Evolutionary conservation across 37 sponge, comb jelly and placozoan species (phyloP), one percentile per base, ranked within the genome.

Genomic region (Haliclona indistincta): DNA sequence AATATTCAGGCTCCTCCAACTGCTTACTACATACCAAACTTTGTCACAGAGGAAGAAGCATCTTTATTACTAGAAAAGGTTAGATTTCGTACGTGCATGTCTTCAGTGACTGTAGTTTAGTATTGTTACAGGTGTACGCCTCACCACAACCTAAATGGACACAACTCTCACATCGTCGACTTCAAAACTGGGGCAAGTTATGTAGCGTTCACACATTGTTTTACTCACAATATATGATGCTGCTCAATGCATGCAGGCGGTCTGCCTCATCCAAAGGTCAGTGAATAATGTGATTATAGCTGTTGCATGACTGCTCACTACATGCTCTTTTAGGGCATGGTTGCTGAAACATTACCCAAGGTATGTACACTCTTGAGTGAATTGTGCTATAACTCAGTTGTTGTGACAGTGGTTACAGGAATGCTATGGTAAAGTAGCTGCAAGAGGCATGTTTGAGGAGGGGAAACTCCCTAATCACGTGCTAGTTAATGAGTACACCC

Each of bases 131-230:
- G 95, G 94, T 97, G 42, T 93, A 95, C 74, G 61, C 68, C 38
- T 91, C 88, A 52, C 99, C 96, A 7, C 43, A 74, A 39, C 83
- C 94, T 2, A 98, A 95, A 84, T 98, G 99, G 99, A 95, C 91
- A 8, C 80, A 73, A 23, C 70, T 98, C 17, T 84, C 89, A 13
- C 73, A 85, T 54, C 71, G 99, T 51, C 71, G 96, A 58, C 52
- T 98, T 17, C 99, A 98, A 71, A 95, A 98, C 70, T 98, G 99
- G 99, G 99, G 96, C 82, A 26, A 28, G 86, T 78, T 4, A 25
- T n/a, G 13, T 23, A 74, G 8, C 26, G 74, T 25, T 74, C 29
- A 77, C 28, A 41, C 75, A 28, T 11, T 25, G 20, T 28, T 35
- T 15, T 73, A 25, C 49, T 73, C 15, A 19, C 17, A 34, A 20